Evolutionary conservation across 1,140 invertebrate species (phyloP).

Genomic region (Rhizoglyphus robini): DNA sequence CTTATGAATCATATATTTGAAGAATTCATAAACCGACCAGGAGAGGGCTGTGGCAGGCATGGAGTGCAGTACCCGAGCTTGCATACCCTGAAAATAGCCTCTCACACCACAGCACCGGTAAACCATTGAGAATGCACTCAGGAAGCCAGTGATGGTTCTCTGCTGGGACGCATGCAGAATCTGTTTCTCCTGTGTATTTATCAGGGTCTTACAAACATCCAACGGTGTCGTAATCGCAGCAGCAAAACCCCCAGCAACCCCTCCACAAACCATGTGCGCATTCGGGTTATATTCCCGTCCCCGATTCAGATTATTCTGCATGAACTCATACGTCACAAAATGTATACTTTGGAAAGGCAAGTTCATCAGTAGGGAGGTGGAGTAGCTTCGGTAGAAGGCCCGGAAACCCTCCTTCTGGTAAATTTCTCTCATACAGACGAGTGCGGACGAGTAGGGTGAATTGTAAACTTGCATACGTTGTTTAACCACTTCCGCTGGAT

Average conservation of each 20-base stretch:
- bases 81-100: conserved; percentile 71
- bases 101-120: conserved; percentile 55
- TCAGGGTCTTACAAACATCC: conserved; percentile 93
- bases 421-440: conserved; percentile 61
- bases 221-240: conserved; percentile 89
- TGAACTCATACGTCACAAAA: conserved; percentile 86
- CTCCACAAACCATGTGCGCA: conserved; percentile 76
- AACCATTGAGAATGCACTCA: conserved; percentile 53
- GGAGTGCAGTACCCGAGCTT: conserved; percentile 81
- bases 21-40: conserved; percentile 86
- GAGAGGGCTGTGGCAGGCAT: conserved; percentile 97
- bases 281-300: conserved; percentile 70
- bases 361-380: conserved; percentile 93
- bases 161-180: conserved; percentile 37
- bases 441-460: conserved; percentile 73
- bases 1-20: conserved; percentile 40
- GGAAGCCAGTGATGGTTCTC: conserved; percentile 46
- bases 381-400: conserved; percentile 93
- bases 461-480: conserved; percentile 96
- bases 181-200: conserved; percentile 78
- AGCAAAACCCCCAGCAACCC: conserved; percentile 76
- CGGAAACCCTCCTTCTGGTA: conserved; percentile 67
- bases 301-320: conserved; percentile 65
- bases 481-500: conserved; percentile 98
- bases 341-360: conserved; percentile 92